Evolutionary conservation across 1,140 invertebrate genomes (phyloP).

Genomic region (Argopecten irradians): DNA sequence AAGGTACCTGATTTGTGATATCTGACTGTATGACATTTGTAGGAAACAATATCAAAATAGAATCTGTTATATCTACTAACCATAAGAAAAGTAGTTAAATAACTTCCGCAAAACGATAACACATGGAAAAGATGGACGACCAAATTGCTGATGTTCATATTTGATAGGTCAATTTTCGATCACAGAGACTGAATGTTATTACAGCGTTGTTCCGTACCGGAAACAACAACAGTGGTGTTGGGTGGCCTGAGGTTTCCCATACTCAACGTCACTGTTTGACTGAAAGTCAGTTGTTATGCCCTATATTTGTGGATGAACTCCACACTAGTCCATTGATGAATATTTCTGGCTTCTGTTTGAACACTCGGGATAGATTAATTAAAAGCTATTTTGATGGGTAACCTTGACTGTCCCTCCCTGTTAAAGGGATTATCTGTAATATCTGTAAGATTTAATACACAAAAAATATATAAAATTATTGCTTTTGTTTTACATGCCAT

Average conservation of each 20-base stretch:
- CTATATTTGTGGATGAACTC: neutral
- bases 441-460: too few relatives aligned
- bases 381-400: neutral
- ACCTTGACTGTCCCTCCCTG: too few relatives aligned
- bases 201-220: constrained; percentile 54
- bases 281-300: constrained; percentile 18
- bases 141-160: constrained; percentile 80
- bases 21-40: neutral
- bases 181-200: constrained; percentile 70
- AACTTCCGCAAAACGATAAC: constrained; percentile 82
- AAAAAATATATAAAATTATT: too few relatives aligned
- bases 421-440: neutral
- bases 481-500: too few relatives aligned
- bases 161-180: constrained; percentile 78
- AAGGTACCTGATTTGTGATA: too few relatives aligned
- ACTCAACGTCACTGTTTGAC: neutral
- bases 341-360: neutral
- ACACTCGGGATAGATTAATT: neutral
- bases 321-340: neutral
- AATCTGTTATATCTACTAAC: constrained; percentile 78
- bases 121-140: constrained; percentile 80
- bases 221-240: constrained; percentile 49
- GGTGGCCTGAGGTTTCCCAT: neutral
- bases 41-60: neutral
- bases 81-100: constrained; percentile 83